phyloP scores from a whole-genome alignment of 53 echinoderm and acorn worm species.

The Glandiceps talaboti region DNA sequence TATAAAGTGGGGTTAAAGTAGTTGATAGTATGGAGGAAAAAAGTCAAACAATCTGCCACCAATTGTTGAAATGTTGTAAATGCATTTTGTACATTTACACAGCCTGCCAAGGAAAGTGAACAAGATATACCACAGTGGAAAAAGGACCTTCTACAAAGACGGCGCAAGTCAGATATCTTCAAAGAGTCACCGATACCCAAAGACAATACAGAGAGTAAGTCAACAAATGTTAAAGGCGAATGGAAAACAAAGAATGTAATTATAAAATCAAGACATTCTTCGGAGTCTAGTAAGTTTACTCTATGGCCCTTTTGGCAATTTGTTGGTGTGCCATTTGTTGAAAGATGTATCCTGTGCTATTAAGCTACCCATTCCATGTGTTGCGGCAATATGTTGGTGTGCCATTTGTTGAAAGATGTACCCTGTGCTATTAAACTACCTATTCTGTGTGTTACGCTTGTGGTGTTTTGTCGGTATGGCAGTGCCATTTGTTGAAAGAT shows the following conservation, averaged over 20 bases:
- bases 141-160: slow-evolving; percentile 12
- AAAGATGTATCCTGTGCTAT: neutral
- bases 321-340: neutral
- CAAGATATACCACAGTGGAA: slow-evolving; percentile 14
- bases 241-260: neutral
- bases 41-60: too few relatives aligned
- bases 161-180: neutral
- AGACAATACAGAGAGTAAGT: neutral
- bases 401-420: neutral
- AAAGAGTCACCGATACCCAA: neutral
- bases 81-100: neutral
- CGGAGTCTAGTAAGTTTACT: neutral
- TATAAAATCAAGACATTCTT: neutral
- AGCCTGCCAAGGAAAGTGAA: neutral
- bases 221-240: neutral
- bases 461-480: too few relatives aligned
- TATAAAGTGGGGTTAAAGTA: too few relatives aligned
- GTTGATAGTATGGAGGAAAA: too few relatives aligned
- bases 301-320: neutral
- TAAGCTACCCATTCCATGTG: neutral
- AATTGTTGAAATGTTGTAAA: too few relatives aligned
- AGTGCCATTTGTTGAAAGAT: neutral
- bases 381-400: neutral
- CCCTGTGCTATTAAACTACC: neutral
- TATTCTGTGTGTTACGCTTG: neutral